phyloP scores from a whole-genome alignment of 1,140 invertebrate genomes.

The Philotrypesis tridentata region DNA sequence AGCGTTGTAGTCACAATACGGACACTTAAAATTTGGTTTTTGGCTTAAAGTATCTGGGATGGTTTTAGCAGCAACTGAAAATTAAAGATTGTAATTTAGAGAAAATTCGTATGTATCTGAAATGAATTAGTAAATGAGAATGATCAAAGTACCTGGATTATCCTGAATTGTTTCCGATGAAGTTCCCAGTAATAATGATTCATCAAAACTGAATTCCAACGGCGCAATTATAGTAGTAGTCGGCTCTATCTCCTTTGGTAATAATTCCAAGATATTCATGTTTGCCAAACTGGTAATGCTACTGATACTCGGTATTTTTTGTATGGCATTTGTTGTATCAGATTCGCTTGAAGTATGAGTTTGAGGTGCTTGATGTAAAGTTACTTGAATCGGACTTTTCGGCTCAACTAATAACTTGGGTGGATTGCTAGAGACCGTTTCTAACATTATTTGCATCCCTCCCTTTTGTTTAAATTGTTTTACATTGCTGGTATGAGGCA shows the following conservation, averaged over 20 bases:
- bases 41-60: not conserved
- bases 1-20: slow-evolving; percentile 7
- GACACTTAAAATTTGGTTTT: not conserved
- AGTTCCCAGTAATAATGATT: not conserved
- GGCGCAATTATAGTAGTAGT: not conserved
- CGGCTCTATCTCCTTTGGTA: not conserved
- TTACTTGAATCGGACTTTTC: not conserved
- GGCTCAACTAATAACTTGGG: not conserved
- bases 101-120: not conserved
- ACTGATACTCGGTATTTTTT: not conserved
- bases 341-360: not conserved
- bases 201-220: not conserved
- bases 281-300: not conserved
- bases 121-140: not conserved
- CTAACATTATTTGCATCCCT: not conserved
- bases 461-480: not conserved
- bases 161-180: not conserved
- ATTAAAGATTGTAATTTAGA: not conserved
- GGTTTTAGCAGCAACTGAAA: no score
- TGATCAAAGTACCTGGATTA: not conserved
- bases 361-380: not conserved
- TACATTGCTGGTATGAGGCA: not conserved
- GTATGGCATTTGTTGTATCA: not conserved
- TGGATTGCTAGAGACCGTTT: not conserved
- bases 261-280: not conserved